Conservation (phyloP, 2,797 vertebrate genomes). For the Tarsius wallacei region DNA sequence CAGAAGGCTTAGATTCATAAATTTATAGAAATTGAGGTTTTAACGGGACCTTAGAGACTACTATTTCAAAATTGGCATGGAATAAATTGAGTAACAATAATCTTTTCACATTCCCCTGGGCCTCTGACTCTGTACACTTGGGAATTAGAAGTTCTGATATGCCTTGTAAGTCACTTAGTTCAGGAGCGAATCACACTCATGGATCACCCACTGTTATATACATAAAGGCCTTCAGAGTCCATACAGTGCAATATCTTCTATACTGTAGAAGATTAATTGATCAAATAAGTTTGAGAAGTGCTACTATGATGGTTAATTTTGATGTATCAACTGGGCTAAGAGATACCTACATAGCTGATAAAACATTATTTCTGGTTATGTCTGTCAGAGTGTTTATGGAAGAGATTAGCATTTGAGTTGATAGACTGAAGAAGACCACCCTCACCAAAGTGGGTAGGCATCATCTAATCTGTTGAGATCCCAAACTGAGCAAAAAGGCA, state of each 20-base stretch:
- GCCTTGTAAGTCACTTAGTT: not conserved
- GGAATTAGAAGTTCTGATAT: not conserved
- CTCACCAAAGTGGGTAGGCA: not conserved
- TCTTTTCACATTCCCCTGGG: not conserved
- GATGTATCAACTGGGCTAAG: not conserved
- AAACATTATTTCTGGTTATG: not conserved
- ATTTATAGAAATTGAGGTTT: constrained; percentile 22
- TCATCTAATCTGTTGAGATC: not conserved
- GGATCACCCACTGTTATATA: not conserved
- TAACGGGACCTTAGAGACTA: not conserved
- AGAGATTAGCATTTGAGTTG: not conserved
- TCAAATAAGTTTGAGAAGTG: not conserved
- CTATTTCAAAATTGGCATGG: constrained; percentile 16
- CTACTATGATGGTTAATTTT: not conserved
- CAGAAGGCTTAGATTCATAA: constrained; percentile 29
- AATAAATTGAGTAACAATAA: not conserved
- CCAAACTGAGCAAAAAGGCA: not conserved
- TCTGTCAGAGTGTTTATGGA: not conserved
- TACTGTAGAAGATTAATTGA: not conserved
- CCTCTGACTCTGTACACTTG: not conserved
- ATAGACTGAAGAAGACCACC: not conserved
- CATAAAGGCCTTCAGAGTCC: not conserved
- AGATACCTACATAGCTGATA: not conserved
- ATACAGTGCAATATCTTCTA: not conserved
- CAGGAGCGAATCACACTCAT: not conserved